Evolutionary conservation across 2,888 invertebrate species (phyloP), one percentile per base, ranked within the genome.

Genomic region (Amphipoea oculea): DNA sequence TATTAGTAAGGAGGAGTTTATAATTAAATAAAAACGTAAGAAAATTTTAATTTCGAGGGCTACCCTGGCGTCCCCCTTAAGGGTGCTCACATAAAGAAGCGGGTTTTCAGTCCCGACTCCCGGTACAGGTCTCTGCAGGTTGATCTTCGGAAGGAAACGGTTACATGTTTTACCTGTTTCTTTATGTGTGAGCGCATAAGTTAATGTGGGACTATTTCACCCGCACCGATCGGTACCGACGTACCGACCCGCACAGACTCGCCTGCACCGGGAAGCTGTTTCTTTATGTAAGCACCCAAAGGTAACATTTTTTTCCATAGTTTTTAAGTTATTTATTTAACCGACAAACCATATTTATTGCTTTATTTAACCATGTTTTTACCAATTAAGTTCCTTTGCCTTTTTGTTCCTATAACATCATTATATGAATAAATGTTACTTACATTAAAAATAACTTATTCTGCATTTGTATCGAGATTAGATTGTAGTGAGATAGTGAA

Each of bases 401-500:
- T 80, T 83, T 75, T 87, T 68, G 81, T 86, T 80, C 74, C 73
- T 87, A 73, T 82, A 86, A 78, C 79, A 79, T 84, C 62, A 73
- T 75, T 71, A 57, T 66, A 71, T 57, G 45, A 60, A 75, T 85
- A 73, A 79, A 81, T 83, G 73, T 77, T 81, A 82, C 36, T 82
- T 83, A 82, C 60, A 71, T 78, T 71, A 83, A 73, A 79, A 67
- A 71, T 82, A 83, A 86, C 75, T 82, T 84, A 84, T 84, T 89
- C 88, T 89, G 84, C 88, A 91, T 88, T 81, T 90, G 88, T 90
- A 89, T 87, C 81, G 51, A 87, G 65, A 86, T 90, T 89, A 89
- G 92, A 91, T 85, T 84, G 91, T 94, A 93, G 93, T 85, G 87
- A 87, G 87, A 89, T 95, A 95, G 95, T 90, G 91, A 92, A 92